Conservation (phyloP, 2,113 vertebrate species). For the Myodes glareolus region DNA sequence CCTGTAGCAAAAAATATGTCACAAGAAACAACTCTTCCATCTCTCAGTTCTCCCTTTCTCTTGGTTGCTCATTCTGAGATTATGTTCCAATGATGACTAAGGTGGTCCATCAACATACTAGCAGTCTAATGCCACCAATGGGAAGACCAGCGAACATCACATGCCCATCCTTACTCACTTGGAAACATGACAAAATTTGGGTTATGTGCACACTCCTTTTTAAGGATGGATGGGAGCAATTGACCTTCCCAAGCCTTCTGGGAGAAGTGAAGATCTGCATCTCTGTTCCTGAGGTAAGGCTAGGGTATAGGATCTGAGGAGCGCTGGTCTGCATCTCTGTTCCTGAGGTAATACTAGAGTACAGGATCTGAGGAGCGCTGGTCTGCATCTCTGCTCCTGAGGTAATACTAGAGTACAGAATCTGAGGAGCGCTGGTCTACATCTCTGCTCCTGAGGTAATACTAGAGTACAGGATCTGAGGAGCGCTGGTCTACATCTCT, state of each 20-base stretch:
- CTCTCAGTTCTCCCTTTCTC: background rate
- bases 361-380: no score
- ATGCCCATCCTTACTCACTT: background rate
- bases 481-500: no score
- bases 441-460: no score
- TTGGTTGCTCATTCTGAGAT: background rate
- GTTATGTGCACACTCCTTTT: background rate
- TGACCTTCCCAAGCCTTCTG: background rate
- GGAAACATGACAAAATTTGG: background rate
- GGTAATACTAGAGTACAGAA: no score
- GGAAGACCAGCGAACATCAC: background rate
- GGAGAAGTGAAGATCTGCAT: background rate
- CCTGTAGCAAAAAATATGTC: background rate
- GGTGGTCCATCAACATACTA: background rate
- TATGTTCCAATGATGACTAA: background rate
- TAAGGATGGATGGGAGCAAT: background rate
- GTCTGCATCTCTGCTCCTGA: no score
- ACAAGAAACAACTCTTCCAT: background rate
- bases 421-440: no score
- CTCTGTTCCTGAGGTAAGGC: background rate
- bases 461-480: no score
- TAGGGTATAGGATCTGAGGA: background rate
- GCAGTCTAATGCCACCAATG: background rate
- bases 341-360: no score
- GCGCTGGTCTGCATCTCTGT: no score